These are phyloP conservation scores for Proteles cristata DNA, from an alignment of 2,113 vertebrate species.

Conservation along the genomic window DNA sequence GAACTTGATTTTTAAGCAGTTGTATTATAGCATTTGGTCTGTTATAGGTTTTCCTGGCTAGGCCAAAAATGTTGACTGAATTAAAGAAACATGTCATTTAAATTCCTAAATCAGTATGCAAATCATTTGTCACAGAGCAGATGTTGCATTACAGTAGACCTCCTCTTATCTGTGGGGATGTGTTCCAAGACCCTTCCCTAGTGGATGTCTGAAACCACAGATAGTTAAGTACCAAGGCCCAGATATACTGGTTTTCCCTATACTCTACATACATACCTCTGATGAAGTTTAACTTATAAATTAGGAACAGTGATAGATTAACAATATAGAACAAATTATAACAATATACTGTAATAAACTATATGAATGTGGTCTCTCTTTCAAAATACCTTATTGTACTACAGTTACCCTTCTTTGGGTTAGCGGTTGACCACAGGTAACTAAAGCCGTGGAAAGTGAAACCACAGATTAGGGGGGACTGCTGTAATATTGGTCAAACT, in stretches of 20 bases:
- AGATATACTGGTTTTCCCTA: background rate
- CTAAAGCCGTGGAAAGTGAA: background rate
- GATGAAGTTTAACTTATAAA: background rate
- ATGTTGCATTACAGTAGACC: background rate
- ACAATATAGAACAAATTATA: background rate
- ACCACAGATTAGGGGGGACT: background rate
- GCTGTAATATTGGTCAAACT: background rate
- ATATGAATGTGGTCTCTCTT: background rate
- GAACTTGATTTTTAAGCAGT: background rate
- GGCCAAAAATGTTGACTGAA: background rate
- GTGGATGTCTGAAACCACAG: background rate
- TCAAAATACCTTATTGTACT: background rate
- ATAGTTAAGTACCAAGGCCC: background rate
- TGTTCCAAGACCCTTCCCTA: background rate
- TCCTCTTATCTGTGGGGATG: background rate
- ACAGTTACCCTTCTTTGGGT: background rate
- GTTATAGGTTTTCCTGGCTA: background rate
- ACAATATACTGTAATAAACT: background rate
- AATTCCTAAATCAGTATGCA: background rate
- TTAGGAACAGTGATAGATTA: background rate
- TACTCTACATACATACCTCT: background rate
- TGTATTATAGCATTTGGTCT: background rate
- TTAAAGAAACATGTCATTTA: constrained; percentile 3
- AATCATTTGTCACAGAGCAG: background rate
- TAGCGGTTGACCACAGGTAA: background rate